Evolutionary conservation across 1,140 invertebrate species (phyloP).

Genomic region (Listronotus oregonensis): DNA sequence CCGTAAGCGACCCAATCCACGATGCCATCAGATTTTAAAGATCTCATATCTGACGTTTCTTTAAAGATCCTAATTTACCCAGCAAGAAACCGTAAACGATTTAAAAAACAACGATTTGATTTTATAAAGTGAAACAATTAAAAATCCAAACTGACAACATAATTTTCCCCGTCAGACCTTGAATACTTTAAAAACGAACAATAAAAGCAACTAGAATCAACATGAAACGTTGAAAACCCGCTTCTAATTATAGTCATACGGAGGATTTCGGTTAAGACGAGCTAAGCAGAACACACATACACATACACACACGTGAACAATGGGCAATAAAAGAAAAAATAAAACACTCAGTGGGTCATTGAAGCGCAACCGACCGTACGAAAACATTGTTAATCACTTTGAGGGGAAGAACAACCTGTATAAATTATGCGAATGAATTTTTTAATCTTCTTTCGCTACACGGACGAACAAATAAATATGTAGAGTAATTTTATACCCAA

Average conservation of each 20-base stretch:
- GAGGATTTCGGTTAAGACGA: conserved; percentile 21
- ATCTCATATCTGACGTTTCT: too few species aligned
- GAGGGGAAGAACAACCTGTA: conserved; percentile 42
- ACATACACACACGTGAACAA: conserved; percentile 39
- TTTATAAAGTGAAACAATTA: not conserved
- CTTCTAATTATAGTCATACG: conserved; percentile 1
- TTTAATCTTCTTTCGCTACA: conserved; percentile 22
- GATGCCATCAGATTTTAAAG: too few species aligned
- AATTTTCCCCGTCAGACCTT: conserved; percentile 18
- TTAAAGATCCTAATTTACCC: too few species aligned
- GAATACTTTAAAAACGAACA: conserved; percentile 8
- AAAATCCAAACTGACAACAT: not conserved
- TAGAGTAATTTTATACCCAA: conserved; percentile 23
- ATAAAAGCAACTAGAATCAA: too few species aligned
- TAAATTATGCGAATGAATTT: conserved; percentile 31
- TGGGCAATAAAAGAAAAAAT: conserved; percentile 42
- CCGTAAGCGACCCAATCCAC: too few species aligned
- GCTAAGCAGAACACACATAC: conserved; percentile 27
- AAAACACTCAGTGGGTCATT: conserved; percentile 44
- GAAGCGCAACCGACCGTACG: conserved; percentile 44
- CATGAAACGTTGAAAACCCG: conserved; percentile 2
- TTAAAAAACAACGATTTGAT: too few species aligned
- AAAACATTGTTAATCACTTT: conserved; percentile 51
- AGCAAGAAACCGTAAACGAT: too few species aligned
- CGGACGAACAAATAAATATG: conserved; percentile 25